Percentiles rank a stretch among this genome's conserved stretches.
phyloP scores from a whole-genome alignment of 2,888 invertebrate genomes.

The Congeria kusceri region DNA sequence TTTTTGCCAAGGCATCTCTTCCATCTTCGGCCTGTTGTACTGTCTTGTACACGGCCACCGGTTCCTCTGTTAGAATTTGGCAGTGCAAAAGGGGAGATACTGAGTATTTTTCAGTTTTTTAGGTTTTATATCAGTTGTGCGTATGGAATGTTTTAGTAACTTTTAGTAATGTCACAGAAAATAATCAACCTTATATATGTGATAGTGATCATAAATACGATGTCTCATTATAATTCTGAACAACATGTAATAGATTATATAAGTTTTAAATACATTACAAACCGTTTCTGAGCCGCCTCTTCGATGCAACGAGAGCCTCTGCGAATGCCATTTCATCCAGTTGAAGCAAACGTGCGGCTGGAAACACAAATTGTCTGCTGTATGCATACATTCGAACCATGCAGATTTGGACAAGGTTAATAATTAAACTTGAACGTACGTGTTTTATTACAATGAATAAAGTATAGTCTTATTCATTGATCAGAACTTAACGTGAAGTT shows the following conservation, averaged over 20 bases:
- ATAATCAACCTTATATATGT: no score
- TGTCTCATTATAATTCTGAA: neutral
- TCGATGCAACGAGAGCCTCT: constrained; percentile 61
- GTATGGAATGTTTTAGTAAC: no score
- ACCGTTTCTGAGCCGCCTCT: neutral
- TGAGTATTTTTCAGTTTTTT: neutral
- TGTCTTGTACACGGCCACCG: constrained; percentile 62
- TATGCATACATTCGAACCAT: neutral
- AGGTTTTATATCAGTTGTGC: no score
- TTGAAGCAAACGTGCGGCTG: constrained; percentile 64
- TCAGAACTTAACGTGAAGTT: no score
- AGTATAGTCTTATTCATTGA: no score
- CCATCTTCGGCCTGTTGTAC: constrained; percentile 80
- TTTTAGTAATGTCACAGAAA: no score
- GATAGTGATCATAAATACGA: neutral
- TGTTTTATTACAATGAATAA: no score
- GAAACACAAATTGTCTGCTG: constrained; percentile 7
- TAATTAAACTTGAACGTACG: no score
- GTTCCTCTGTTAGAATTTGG: constrained; percentile 5
- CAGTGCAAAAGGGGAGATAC: neutral
- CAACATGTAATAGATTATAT: neutral
- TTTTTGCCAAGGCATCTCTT: constrained; percentile 85
- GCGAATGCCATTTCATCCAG: constrained; percentile 61
- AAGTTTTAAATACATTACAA: no score
- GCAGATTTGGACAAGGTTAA: no score